phyloP scores from a whole-genome alignment of 2,113 vertebrate species.

The Ailuropoda melanoleuca region DNA sequence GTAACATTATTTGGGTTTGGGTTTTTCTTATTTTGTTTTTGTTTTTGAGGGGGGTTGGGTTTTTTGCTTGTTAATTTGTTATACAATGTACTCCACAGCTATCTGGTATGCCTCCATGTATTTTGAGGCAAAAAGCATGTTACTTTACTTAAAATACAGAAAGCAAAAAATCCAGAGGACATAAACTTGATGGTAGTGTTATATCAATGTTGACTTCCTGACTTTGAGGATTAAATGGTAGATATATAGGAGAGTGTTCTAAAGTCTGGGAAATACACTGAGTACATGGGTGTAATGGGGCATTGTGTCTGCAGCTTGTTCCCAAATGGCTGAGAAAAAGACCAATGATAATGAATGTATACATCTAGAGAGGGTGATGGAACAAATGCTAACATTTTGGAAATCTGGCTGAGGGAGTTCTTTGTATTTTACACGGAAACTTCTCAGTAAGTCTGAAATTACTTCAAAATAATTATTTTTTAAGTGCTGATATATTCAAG shows the following conservation, averaged over 20 bases:
- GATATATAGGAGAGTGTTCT: not conserved
- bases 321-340: slow-evolving; percentile 37
- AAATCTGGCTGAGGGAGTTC: not conserved
- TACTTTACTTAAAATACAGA: slow-evolving; percentile 33
- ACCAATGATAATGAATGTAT: not conserved
- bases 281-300: not conserved
- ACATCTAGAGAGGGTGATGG: not conserved
- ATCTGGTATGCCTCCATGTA: not conserved
- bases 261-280: not conserved
- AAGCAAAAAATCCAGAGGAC: slow-evolving; percentile 19
- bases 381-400: not conserved
- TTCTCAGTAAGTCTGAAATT: slow-evolving; percentile 27
- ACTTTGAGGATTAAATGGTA: not conserved
- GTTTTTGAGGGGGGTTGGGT: not conserved
- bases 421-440: not conserved
- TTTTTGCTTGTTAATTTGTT: not conserved
- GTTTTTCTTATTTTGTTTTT: not conserved
- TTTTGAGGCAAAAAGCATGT: not conserved
- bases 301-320: not conserved
- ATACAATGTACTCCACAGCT: not conserved
- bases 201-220: not conserved
- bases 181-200: not conserved
- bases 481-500: slow-evolving; percentile 19
- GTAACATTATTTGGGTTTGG: not conserved
- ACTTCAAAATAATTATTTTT: slow-evolving; percentile 40